Base-by-base conservation (phyloP, 1,140 invertebrate genomes). In the Grapholita molesta region DNA sequence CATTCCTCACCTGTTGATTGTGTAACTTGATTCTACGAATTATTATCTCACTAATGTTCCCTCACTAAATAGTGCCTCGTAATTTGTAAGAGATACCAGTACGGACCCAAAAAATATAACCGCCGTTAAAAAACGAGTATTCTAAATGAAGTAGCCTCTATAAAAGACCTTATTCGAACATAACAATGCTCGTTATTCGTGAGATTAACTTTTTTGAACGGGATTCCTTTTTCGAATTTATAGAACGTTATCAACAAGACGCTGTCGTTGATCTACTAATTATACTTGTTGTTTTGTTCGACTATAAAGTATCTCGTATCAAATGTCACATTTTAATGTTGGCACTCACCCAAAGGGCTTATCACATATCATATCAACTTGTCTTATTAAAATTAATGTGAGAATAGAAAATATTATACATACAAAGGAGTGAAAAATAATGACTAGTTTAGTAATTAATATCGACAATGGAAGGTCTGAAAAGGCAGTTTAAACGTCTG, bases 11-110 rank as follows among this genome's bases (percentile, higher is more conserved):
- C 79, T 82, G 76, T 68, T 77, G 74, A 73, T 68, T 70, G 64
- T 78, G 84, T 84, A 82, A 83, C 78, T 71, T 80, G 75, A 83
- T 89, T 85, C 85, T 75, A 77, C 72, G 85, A 85, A 89, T 82
- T 80, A 80, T 86, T 82, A 84, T 82, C 81, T 83, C 68, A 77
- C 76, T 86, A 86, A 83, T 82, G 83, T 79, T 74, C 70, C 73
- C 74, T 75, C 75, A 77, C 73, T 77, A 79, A 82, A 82, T 75
- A 74, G 69, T 79, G 77, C 74, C 73, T 78, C 77, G 73, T 86
- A 86, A 85, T 78, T 82, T 77, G 74, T 81, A 76, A 68, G 73
- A 79, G 71, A 81, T 80, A 75, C 33, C 32, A 66, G 32, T 78
- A 73, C 71, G 72, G 73, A 70, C 71, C 72, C 55, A 66, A 76